phyloP scores from a whole-genome alignment of 1,140 invertebrate genomes.

The Carcinoscorpius rotundicauda region DNA sequence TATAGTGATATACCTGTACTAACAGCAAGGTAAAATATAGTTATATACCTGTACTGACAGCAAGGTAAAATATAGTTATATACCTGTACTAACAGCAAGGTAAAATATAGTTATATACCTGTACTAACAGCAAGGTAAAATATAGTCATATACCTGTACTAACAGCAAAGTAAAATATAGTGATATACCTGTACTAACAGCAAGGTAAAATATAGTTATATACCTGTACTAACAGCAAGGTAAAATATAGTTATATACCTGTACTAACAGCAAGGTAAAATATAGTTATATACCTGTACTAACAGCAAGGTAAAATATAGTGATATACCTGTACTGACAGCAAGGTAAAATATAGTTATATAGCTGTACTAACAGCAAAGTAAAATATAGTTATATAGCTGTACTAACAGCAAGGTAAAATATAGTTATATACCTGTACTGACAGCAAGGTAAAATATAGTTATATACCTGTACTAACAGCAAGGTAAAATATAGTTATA shows the following conservation, averaged over 20 bases:
- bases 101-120: constrained; percentile 20
- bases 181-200: constrained; percentile 22
- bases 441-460: constrained; percentile 30
- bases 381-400: constrained; percentile 20
- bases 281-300: constrained; percentile 15
- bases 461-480: constrained; percentile 22
- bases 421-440: constrained; percentile 15
- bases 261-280: constrained; percentile 32
- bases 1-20: constrained; percentile 15
- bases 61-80: constrained; percentile 27
- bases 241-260: constrained; percentile 20
- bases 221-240: constrained; percentile 29
- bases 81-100: constrained; percentile 29
- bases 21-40: constrained; percentile 30
- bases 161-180: constrained; percentile 30
- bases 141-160: constrained; percentile 15
- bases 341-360: constrained; percentile 27
- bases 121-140: constrained; percentile 32
- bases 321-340: constrained; percentile 22
- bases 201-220: constrained; percentile 27
- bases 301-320: constrained; percentile 30
- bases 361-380: constrained; percentile 28
- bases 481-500: constrained; percentile 27
- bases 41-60: constrained; percentile 22
- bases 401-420: constrained; percentile 32